A percentile compares a stretch with the other conserved stretches of the same genome.
Evolutionary conservation across 2,888 invertebrate genomes (phyloP).

Genomic region (Congeria kusceri): DNA sequence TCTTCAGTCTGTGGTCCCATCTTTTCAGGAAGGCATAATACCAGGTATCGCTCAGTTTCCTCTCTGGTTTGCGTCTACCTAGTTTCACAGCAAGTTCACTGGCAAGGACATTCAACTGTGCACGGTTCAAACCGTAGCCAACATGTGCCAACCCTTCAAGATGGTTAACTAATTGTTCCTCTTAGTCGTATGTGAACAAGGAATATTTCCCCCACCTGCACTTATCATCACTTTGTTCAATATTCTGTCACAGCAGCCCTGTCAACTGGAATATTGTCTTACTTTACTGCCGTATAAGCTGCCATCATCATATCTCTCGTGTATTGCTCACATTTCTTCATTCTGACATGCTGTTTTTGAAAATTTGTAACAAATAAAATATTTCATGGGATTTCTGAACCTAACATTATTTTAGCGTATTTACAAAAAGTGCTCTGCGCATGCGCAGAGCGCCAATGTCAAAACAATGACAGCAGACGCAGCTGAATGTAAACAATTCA

Average conservation of each 20-base stretch:
- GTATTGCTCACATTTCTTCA: too few species aligned
- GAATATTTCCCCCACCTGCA: slow-evolving; percentile 7
- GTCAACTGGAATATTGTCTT: slow-evolving; percentile 10
- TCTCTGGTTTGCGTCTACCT: background rate
- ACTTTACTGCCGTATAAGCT: slow-evolving; percentile 9
- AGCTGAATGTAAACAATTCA: too few species aligned
- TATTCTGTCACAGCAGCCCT: background rate
- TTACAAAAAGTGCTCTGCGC: too few species aligned
- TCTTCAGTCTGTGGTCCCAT: background rate
- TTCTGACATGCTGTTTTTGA: too few species aligned
- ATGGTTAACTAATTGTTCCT: slow-evolving; percentile 1
- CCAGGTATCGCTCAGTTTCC: slow-evolving; percentile 9
- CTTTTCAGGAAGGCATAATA: slow-evolving; percentile 11
- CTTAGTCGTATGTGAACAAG: background rate
- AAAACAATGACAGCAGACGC: too few species aligned
- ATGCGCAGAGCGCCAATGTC: too few species aligned
- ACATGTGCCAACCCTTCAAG: slow-evolving; percentile 1
- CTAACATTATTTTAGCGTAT: too few species aligned
- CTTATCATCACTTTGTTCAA: background rate
- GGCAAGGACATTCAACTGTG: background rate
- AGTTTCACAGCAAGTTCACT: slow-evolving; percentile 5
- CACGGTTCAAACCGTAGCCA: background rate
- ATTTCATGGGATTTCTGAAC: too few species aligned
- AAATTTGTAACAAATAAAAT: too few species aligned
- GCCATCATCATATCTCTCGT: too few species aligned